phyloP scores from a whole-genome alignment of 2,888 invertebrate species.

The Girardia tigrina region DNA sequence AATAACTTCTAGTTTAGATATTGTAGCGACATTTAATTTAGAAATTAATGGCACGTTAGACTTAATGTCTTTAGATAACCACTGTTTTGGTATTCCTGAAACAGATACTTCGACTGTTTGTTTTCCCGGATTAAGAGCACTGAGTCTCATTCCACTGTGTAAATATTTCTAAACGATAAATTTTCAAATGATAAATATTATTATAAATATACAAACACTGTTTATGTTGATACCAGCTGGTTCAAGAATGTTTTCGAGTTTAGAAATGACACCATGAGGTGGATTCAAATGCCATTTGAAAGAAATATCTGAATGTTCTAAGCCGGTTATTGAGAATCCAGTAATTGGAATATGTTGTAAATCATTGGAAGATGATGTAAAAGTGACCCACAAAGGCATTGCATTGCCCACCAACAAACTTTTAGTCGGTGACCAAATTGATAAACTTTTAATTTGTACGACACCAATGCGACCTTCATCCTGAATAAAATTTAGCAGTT shows the following conservation, averaged over 20 bases:
- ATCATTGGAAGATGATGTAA: not conserved
- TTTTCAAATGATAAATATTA: not conserved
- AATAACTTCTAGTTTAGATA: not conserved
- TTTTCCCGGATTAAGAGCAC: not conserved
- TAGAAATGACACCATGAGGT: not conserved
- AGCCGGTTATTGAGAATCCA: not conserved
- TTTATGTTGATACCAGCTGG: not conserved
- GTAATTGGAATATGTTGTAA: slow-evolving; percentile 13
- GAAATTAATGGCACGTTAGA: not conserved
- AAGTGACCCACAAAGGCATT: not conserved
- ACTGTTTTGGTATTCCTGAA: not conserved
- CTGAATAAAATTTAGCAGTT: no score
- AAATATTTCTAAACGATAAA: not conserved
- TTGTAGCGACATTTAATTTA: not conserved
- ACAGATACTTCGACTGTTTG: not conserved
- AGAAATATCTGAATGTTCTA: not conserved
- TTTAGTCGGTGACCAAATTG: not conserved
- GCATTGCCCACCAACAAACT: not conserved
- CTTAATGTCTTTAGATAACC: not conserved
- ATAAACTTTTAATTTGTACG: not conserved
- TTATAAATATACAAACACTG: not conserved
- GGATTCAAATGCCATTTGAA: slow-evolving; percentile 20
- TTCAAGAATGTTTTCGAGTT: not conserved
- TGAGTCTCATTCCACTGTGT: slow-evolving; percentile 17
- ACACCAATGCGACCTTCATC: slow-evolving; percentile 15